Percentiles rank a stretch among this genome's conserved stretches.
Evolutionary conservation across 2,888 invertebrate species (phyloP).

Genomic region (Euzophera pinguis): DNA sequence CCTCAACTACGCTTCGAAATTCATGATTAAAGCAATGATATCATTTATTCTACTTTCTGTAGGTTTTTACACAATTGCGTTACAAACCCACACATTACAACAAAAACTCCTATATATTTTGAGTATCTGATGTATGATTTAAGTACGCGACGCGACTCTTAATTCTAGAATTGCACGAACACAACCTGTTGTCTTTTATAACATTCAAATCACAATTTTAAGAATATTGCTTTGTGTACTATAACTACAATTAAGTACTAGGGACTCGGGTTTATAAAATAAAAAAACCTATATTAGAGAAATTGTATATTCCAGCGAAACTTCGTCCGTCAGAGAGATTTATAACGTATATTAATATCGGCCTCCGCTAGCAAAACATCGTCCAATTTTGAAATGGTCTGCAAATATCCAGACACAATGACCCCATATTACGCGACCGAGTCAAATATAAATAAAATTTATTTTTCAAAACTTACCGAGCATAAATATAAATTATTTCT

Average conservation of each 20-base stretch:
- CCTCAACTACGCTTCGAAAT: neutral
- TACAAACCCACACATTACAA: neutral
- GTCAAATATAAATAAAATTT: neutral
- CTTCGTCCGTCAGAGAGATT: neutral
- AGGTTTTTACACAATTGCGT: neutral
- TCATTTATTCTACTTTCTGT: neutral
- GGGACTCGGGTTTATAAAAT: slow-evolving; percentile 5
- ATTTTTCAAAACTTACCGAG: neutral
- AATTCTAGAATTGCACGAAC: slow-evolving; percentile 74
- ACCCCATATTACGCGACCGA: neutral
- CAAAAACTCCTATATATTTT: neutral
- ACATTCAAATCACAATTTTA: slow-evolving; percentile 66
- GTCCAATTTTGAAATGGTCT: too few species aligned
- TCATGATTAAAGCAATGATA: neutral
- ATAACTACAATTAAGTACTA: slow-evolving; percentile 22
- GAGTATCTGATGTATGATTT: slow-evolving; percentile 11
- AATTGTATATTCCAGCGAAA: neutral
- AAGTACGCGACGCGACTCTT: slow-evolving; percentile 38
- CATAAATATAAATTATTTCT: slow-evolving; percentile 4
- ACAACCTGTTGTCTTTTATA: slow-evolving; percentile 77
- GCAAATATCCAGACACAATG: neutral
- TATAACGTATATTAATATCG: neutral
- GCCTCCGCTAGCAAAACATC: neutral
- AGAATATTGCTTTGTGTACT: slow-evolving; percentile 60
- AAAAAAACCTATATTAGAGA: neutral